phyloP scores from a whole-genome alignment of 92 coral and sea anemone genomes.

The Porites evermanni region DNA sequence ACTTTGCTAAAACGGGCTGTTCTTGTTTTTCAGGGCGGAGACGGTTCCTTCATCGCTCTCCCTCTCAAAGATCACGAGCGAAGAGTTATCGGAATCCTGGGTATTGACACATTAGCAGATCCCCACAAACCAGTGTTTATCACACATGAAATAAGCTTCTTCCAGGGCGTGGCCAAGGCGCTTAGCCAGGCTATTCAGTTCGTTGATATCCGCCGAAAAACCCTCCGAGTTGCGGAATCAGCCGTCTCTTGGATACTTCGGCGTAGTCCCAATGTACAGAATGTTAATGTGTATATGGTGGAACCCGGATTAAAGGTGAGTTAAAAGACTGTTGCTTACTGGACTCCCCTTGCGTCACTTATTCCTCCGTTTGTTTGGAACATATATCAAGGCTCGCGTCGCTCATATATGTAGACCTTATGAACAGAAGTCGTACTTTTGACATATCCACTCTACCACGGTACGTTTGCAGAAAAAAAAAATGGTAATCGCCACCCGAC shows the following conservation, averaged over 20 bases:
- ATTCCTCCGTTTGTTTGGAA: too few relatives aligned
- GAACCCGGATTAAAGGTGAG: slow-evolving; percentile 92
- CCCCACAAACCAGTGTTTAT: slow-evolving; percentile 84
- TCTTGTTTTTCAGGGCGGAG: slow-evolving; percentile 68
- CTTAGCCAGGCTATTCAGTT: slow-evolving; percentile 96
- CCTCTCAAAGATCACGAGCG: slow-evolving; percentile 95
- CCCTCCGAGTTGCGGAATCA: slow-evolving; percentile 96
- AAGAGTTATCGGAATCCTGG: slow-evolving; percentile 89
- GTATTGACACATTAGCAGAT: slow-evolving; percentile 90
- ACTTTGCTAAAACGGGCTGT: background rate
- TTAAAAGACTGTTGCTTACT: background rate
- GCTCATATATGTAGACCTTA: too few relatives aligned
- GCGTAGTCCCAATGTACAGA: slow-evolving; percentile 83
- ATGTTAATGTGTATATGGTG: slow-evolving; percentile 89
- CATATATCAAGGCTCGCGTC: too few relatives aligned
- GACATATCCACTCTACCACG: too few relatives aligned
- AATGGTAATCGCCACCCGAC: too few relatives aligned
- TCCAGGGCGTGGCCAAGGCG: slow-evolving; percentile 94
- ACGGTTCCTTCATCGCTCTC: slow-evolving; percentile 90
- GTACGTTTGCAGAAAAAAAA: too few relatives aligned
- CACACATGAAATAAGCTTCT: slow-evolving; percentile 96
- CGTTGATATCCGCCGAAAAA: slow-evolving; percentile 89
- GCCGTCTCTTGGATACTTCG: slow-evolving; percentile 97
- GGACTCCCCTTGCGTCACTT: too few relatives aligned
- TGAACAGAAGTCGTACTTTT: too few relatives aligned